These are phyloP conservation scores for Zaprionus ghesquierei DNA, from an alignment of 1,140 invertebrate genomes.

Conservation along the genomic window DNA sequence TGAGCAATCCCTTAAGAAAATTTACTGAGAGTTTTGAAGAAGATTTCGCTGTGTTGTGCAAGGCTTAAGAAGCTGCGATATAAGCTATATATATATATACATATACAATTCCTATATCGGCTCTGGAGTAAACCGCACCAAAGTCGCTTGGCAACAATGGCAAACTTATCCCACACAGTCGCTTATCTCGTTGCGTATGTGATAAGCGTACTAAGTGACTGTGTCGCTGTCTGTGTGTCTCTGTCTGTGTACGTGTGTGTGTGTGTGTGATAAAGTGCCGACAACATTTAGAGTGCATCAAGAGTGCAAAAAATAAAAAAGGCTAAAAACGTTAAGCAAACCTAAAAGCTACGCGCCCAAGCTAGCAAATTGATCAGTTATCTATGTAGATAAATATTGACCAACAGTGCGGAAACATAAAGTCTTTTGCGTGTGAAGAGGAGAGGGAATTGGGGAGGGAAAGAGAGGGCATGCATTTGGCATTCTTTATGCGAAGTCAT, in stretches of 20 bases:
- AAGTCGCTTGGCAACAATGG: constrained; percentile 2
- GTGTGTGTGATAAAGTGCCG: constrained; percentile 21
- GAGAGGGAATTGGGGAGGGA: background rate
- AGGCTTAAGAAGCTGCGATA: background rate
- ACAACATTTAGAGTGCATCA: constrained; percentile 28
- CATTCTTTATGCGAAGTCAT: constrained; percentile 1
- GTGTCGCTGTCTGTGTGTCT: background rate
- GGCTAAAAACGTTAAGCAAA: background rate
- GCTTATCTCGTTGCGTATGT: constrained; percentile 12
- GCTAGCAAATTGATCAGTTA: background rate
- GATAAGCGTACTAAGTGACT: constrained; percentile 10
- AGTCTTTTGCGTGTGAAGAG: background rate
- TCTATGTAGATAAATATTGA: constrained; percentile 3
- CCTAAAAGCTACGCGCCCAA: background rate
- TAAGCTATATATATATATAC: background rate
- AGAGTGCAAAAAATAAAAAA: constrained; percentile 18
- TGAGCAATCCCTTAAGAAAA: too few relatives aligned
- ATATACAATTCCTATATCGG: background rate
- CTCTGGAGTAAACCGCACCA: background rate
- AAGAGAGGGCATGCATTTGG: background rate
- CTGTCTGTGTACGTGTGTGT: background rate
- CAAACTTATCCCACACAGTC: background rate
- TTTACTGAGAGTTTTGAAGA: background rate
- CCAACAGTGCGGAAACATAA: constrained; percentile 2
- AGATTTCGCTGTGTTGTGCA: background rate